Evolutionary conservation across 2,797 vertebrate genomes (phyloP).

Genomic region (Anguilla obscura): DNA sequence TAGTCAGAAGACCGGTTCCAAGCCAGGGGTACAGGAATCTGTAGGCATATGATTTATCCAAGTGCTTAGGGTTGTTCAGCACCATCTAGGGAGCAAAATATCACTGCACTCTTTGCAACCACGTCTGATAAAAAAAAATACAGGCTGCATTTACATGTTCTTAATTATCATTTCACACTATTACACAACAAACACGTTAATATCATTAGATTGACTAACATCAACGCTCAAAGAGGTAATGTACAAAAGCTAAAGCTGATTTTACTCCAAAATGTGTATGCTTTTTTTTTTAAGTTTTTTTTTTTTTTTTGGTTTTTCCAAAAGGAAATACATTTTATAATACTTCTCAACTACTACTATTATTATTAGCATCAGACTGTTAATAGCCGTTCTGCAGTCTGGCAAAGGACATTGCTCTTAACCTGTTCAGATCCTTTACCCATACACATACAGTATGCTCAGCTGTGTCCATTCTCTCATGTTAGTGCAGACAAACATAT

Average conservation of each 20-base stretch:
- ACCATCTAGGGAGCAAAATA: constrained; percentile 64
- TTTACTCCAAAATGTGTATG: not conserved
- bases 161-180: not conserved
- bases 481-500: not conserved
- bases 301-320: not conserved
- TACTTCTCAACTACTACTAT: not conserved
- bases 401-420: not conserved
- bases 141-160: not conserved
- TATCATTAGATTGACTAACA: too few relatives aligned
- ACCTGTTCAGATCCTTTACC: not conserved
- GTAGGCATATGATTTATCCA: constrained; percentile 77
- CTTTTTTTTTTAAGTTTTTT: too few relatives aligned
- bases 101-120: not conserved
- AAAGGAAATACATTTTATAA: not conserved
- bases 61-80: constrained; percentile 74
- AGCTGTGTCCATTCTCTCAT: not conserved
- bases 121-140: not conserved
- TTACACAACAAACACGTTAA: not conserved
- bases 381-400: not conserved
- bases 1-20: constrained; percentile 82
- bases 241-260: not conserved
- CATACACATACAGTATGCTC: not conserved
- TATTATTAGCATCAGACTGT: not conserved
- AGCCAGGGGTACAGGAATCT: constrained; percentile 81
- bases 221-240: too few relatives aligned